A percentile compares a stretch with the other conserved stretches of the same genome.
These are phyloP conservation scores for Fregata magnificens DNA, from an alignment of 2,113 vertebrate species.

Conservation along the genomic window DNA sequence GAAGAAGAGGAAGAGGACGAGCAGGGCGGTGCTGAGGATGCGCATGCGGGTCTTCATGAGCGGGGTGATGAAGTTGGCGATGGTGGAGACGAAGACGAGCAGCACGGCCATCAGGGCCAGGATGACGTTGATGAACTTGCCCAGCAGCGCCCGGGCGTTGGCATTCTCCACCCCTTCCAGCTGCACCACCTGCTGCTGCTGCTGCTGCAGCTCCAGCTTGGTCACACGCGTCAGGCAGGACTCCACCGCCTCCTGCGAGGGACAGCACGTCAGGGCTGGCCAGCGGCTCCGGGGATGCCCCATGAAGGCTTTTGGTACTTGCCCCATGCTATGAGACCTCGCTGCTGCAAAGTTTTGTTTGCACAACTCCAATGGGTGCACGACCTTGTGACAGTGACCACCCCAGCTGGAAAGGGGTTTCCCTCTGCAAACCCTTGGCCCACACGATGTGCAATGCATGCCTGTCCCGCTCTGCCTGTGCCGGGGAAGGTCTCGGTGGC, in stretches of 20 bases:
- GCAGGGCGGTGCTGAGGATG: constrained; percentile 85
- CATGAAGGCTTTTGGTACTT: fast-evolving
- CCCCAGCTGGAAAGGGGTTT: background rate
- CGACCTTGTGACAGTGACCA: background rate
- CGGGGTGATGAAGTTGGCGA: constrained; percentile 97
- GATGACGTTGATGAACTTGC: constrained; percentile 98
- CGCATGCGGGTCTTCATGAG: constrained; percentile 95
- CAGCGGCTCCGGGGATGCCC: fast-evolving
- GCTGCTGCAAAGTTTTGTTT: background rate
- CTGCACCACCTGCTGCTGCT: constrained; percentile 98
- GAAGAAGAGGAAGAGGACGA: constrained; percentile 86
- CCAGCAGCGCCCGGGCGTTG: constrained; percentile 92
- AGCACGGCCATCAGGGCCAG: constrained; percentile 97
- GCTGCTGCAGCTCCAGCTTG: constrained; percentile 97
- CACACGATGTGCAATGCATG: fast-evolving
- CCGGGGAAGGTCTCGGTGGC: background rate
- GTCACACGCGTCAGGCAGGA: constrained; percentile 95
- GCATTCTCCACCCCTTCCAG: constrained; percentile 97
- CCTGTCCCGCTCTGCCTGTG: background rate
- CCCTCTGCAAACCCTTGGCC: background rate
- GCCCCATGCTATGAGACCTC: fast-evolving
- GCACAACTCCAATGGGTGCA: background rate
- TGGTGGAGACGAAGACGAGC: constrained; percentile 96
- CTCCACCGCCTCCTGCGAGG: constrained; percentile 92
- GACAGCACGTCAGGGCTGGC: background rate